Base-by-base conservation (phyloP, 2,888 invertebrate genomes). In the Macrosoma leucophasiata region DNA sequence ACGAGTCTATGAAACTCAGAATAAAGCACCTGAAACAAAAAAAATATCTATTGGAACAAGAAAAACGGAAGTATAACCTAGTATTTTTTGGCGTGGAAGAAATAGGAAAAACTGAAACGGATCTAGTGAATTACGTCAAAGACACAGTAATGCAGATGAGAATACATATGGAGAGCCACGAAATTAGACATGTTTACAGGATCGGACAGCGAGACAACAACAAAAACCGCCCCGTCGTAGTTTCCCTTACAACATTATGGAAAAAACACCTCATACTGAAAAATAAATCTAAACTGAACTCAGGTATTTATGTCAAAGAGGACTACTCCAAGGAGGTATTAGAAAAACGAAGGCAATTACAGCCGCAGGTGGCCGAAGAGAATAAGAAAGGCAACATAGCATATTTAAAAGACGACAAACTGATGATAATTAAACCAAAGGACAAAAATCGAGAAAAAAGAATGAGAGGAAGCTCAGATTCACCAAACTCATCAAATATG, bases 301-400 rank as follows among this genome's bases (percentile, higher is more conserved):
- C 24, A 25, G 25, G 17, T 6, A 28, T 30, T 1, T 43, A 36
- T 23, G 25, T 41, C 3, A 41, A 33, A 17, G 41, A 45, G 18
- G 43, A 41, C 11, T 41, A 13, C n/a, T 28, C 39, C 2, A 31
- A 44, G 11, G 32, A 38, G 17, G 23, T 36, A n/a, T 13, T 42
- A 6, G 38, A 37, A 37, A 28, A 18, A 13, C 12, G 40, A 1
- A 43, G 31, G 17, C 11, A 33, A 23, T 11, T 40, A 30, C 37
- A 37, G n/a, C 8, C 19, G 10, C 4, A 33, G 19, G 3, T 38
- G 1, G 30, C 31, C 19, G 33, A 25, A 18, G 39, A 36, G 27
- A 36, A 31, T 9, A 27, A 36, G 13, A 36, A 36, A 13, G 37
- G 43, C 20, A 40, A 40, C 7, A 27, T 29, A 13, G 40, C 38